Percentiles rank a stretch among this genome's conserved stretches.
Conservation (phyloP, 1,140 invertebrate species). For the Asbolus verrucosus region DNA sequence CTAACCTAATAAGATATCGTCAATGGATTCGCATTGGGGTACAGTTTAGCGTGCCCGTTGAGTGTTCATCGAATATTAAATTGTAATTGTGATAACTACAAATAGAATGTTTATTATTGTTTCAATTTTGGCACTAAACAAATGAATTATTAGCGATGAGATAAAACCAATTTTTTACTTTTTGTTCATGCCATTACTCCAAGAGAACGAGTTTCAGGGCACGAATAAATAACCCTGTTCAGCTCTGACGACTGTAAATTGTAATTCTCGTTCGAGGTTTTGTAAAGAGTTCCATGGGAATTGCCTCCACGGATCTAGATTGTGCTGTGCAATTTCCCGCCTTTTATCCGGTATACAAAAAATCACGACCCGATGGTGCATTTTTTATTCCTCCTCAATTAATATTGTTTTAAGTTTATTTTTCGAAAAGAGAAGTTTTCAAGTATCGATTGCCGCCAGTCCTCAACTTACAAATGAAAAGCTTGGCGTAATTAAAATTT, state of each 20-base stretch:
- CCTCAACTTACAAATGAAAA: too few relatives aligned
- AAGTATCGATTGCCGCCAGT: neutral
- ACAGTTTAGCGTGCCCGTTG: neutral
- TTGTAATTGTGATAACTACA: too few relatives aligned
- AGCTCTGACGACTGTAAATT: neutral
- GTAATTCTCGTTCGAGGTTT: slow-evolving; percentile 3
- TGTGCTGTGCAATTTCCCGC: neutral
- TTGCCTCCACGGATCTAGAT: neutral
- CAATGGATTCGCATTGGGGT: neutral
- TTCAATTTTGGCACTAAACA: too few relatives aligned
- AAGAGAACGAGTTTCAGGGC: neutral
- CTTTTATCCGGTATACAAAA: neutral
- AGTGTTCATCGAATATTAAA: too few relatives aligned
- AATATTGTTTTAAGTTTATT: neutral
- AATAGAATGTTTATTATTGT: too few relatives aligned
- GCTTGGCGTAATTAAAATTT: too few relatives aligned
- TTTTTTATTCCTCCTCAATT: slow-evolving; percentile 1
- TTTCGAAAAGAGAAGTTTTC: neutral
- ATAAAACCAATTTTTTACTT: too few relatives aligned
- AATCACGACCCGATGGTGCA: neutral
- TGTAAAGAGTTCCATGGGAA: neutral
- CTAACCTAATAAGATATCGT: neutral
- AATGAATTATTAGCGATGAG: too few relatives aligned
- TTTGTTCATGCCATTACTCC: too few relatives aligned
- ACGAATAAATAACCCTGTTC: neutral